Evolutionary conservation across 2,888 invertebrate species (phyloP).

Genomic region (Rhyacophila evoluta): DNA sequence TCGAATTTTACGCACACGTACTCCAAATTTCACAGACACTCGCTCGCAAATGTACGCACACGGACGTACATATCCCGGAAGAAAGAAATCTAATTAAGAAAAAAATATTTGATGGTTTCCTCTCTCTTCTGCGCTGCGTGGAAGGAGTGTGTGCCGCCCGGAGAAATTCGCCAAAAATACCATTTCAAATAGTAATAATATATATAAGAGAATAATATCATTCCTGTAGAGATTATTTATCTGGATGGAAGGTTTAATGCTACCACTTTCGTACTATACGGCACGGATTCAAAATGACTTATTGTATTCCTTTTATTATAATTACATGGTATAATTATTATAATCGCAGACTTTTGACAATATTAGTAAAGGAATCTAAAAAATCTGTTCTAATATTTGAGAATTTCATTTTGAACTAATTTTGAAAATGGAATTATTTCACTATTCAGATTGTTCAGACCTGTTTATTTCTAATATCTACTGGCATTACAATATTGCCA

Average conservation of each 20-base stretch:
- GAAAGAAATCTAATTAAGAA: slow-evolving; percentile 55
- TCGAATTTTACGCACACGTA: neutral
- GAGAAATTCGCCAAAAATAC: slow-evolving; percentile 22
- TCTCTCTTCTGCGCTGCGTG: slow-evolving; percentile 53
- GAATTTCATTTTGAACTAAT: too few species aligned
- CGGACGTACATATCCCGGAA: slow-evolving; percentile 47
- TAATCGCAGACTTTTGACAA: too few species aligned
- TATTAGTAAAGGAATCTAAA: too few species aligned
- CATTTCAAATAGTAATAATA: slow-evolving; percentile 14
- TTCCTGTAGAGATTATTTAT: slow-evolving; percentile 14
- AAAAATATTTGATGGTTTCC: slow-evolving; percentile 55
- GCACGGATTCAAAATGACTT: slow-evolving; percentile 1
- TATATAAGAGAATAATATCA: slow-evolving; percentile 7
- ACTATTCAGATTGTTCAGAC: too few species aligned
- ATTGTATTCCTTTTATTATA: too few species aligned
- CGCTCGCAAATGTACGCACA: neutral
- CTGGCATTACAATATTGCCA: too few species aligned
- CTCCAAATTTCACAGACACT: neutral
- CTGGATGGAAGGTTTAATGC: slow-evolving; percentile 16
- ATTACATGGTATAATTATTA: too few species aligned
- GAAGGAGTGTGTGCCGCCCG: slow-evolving; percentile 37
- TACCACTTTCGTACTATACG: neutral
- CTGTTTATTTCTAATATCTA: too few species aligned
- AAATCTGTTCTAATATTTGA: too few species aligned
- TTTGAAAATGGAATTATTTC: too few species aligned